These are phyloP conservation scores for Acrocyrtus sp. DNA, from an alignment of 2,888 invertebrate genomes.

Conservation along the genomic window DNA sequence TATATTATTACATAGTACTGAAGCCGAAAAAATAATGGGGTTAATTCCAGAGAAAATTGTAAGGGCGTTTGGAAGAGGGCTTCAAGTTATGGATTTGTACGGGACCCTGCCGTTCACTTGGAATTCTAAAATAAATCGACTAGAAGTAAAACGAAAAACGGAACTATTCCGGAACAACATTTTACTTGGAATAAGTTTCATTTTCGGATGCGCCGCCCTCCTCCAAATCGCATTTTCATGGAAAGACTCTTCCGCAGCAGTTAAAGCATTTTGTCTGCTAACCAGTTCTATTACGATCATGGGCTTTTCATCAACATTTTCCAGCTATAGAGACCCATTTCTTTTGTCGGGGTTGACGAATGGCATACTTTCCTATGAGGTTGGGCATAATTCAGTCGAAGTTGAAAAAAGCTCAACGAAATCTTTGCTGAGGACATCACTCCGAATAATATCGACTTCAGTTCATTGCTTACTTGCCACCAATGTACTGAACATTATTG, in stretches of 20 bases:
- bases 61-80: too few species aligned
- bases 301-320: background rate
- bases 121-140: background rate
- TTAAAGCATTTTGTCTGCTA: background rate
- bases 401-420: background rate
- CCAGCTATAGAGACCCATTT: background rate
- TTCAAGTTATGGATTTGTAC: constrained; percentile 1
- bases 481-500: background rate
- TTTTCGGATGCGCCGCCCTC: background rate
- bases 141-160: background rate
- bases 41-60: too few species aligned
- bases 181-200: background rate
- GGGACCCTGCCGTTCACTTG: constrained; percentile 10
- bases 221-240: background rate
- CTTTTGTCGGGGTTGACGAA: background rate
- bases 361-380: background rate
- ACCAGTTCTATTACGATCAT: background rate
- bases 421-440: background rate
- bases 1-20: too few species aligned
- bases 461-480: background rate
- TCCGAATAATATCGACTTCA: background rate
- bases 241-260: background rate
- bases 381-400: background rate
- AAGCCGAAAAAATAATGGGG: too few species aligned
- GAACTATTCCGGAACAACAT: background rate